phyloP scores from a whole-genome alignment of 2,113 vertebrate genomes.

The Colius striatus region DNA sequence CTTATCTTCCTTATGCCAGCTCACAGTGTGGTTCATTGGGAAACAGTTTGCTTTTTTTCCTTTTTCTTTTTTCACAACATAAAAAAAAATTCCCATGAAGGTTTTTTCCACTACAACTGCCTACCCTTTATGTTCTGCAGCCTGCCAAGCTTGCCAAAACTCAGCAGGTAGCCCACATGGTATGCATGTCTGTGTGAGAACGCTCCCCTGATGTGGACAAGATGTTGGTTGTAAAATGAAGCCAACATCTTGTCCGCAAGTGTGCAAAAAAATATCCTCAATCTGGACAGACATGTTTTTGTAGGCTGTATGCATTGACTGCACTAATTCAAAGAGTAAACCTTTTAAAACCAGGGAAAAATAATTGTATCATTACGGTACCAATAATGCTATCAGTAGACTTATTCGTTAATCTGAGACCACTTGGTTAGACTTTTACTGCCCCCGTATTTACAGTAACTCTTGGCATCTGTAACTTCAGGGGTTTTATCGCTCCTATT shows the following conservation, averaged over 20 bases:
- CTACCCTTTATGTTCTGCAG: conserved; percentile 77
- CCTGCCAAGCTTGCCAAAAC: conserved; percentile 82
- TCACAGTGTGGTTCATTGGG: conserved; percentile 78
- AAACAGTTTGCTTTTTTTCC: conserved; percentile 53
- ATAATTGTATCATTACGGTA: neutral
- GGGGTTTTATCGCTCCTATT: neutral
- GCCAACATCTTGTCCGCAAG: conserved; percentile 83
- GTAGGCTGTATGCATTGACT: conserved; percentile 45
- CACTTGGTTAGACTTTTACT: conserved; percentile 36
- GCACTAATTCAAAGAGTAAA: conserved; percentile 52
- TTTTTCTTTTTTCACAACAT: conserved; percentile 55
- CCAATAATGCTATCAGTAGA: conserved; percentile 10
- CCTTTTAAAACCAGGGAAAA: conserved; percentile 35
- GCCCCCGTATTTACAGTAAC: conserved; percentile 17
- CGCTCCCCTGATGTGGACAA: conserved; percentile 82
- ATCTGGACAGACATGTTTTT: conserved; percentile 44
- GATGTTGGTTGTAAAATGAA: conserved; percentile 83
- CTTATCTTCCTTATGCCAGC: conserved; percentile 79
- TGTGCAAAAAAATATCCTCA: conserved; percentile 73
- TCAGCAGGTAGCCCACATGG: conserved; percentile 83
- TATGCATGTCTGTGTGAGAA: conserved; percentile 82
- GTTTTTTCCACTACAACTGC: conserved; percentile 77
- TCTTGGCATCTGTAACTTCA: conserved; percentile 32
- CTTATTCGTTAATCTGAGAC: conserved; percentile 7
- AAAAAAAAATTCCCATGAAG: conserved; percentile 79